Conservation (phyloP, 2,888 invertebrate species). For the Stenodema calcarata region DNA sequence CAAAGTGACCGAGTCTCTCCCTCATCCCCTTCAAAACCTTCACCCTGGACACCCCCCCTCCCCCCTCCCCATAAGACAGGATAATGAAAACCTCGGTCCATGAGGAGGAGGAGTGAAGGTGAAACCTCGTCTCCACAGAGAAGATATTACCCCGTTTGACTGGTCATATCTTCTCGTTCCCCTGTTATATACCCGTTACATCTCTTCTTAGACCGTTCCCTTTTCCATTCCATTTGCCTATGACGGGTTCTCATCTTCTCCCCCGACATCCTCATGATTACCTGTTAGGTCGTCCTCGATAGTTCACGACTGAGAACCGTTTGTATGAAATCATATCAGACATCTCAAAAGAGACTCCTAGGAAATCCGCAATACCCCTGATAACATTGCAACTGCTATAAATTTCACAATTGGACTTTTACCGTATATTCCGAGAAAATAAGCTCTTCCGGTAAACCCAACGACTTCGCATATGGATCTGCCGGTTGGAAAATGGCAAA, state of each 20-base stretch:
- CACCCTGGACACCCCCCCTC: not conserved
- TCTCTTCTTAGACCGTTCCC: not conserved
- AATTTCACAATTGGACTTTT: too few relatives aligned
- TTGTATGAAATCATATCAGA: not conserved
- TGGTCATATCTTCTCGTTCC: not conserved
- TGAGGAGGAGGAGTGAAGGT: not conserved
- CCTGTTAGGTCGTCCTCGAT: not conserved
- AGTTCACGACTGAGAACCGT: not conserved
- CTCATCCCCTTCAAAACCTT: not conserved
- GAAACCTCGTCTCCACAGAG: not conserved
- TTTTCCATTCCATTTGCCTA: not conserved
- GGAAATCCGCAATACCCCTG: too few relatives aligned
- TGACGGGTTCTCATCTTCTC: slow-evolving; percentile 21
- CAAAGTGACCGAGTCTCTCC: slow-evolving; percentile 15
- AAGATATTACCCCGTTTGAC: slow-evolving; percentile 28
- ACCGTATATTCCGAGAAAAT: too few relatives aligned
- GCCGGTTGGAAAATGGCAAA: too few relatives aligned
- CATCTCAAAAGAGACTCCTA: too few relatives aligned
- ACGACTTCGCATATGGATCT: too few relatives aligned
- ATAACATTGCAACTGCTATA: too few relatives aligned
- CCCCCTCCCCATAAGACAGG: slow-evolving; percentile 15
- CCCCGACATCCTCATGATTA: slow-evolving; percentile 1
- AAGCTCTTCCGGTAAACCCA: too few relatives aligned
- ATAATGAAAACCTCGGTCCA: slow-evolving; percentile 27
- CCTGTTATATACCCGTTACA: too few relatives aligned